Evolutionary conservation across 2,113 vertebrate species (phyloP), one percentile per base, ranked within the genome.

Genomic region (Cariama cristata): DNA sequence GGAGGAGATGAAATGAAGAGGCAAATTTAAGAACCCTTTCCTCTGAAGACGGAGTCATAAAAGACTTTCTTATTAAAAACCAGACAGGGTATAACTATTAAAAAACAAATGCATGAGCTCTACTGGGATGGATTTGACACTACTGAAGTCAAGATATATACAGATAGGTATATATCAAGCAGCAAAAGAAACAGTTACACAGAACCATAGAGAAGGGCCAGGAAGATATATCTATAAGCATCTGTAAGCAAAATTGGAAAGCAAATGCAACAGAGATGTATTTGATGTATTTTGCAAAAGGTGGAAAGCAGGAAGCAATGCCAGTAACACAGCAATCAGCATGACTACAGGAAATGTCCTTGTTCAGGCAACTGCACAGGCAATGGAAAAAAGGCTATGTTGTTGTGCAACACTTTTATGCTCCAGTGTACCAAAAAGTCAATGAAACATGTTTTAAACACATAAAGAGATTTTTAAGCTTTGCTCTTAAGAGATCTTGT

Each of bases 31-130:
- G 63, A 27, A 66, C 19, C 5, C 11, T 79, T 92, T 86, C 27
- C 75, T 58, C 53, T 66, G 45, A 96, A 95, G 67, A 93, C 50
- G 6, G 7, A 14, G 53, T 80, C 88, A 73, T 90, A 96, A 93
- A 96, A 96, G 86, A 86, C 35, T 88, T 93, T 90, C 90, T 90
- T 88, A 95, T 92, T 96, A 93, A 96, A 96, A 96, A 40, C 0
- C 14, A 62, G 88, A 76, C 75, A 95, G 79, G 49, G 83, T 95
- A 45, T 92, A 92, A 79, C 67, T 79, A 88, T 83, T 83, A 86
- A 92, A 92, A 95, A 86, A 44, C 27, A 90, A 86, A 14, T 42
- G 58, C 9, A 0, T 66, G 67, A 76, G 58, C 24, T 86, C 82
- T 86, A 19, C 47, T 50, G 75, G 49, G 22, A 68, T 83, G 44